Evolutionary conservation across 1,140 invertebrate species (phyloP), one percentile per base, ranked within the genome.

Genomic region (Hestina assimilis): DNA sequence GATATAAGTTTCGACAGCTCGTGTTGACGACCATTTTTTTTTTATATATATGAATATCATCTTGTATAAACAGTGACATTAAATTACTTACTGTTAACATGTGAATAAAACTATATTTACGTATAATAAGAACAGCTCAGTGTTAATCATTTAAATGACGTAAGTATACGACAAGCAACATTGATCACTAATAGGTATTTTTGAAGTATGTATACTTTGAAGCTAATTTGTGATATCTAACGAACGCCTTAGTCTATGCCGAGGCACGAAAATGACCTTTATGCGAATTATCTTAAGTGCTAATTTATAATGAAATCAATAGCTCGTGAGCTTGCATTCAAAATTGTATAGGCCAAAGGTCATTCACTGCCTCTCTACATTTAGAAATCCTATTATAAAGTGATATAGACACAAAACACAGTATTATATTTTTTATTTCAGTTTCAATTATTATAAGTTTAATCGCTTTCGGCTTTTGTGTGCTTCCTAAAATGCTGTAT

Each of bases 41-140:
- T n/a, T n/a, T n/a, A 8, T 42, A 62, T 69, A 66, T 69, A 72
- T 70, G 60, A 68, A 73, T 72, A 75, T 71, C 58, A 65, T 68
- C 66, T 73, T 70, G 77, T 82, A 80, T 79, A 83, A 80, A 83
- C 77, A 77, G 76, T 60, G 35, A 55, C 47, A 59, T 59, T 54
- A 40, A 15, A 52, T 52, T 46, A 60, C 76, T 83, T 84, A 84
- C 51, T 42, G 70, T 80, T 80, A 84, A 72, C 66, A 65, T 74
- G 79, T 82, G 78, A 79, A 75, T 83, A 73, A 72, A 78, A 80
- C 80, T 87, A 85, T 82, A 52, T 75, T 80, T 85, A 87, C 79
- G 82, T 87, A 87, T 84, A 72, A 72, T 67, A 77, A 59, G 71
- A 83, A 87, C 77, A 83, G 79, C 80, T 81, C 79, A 73, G 73